Base-by-base conservation (phyloP, 2,888 invertebrate genomes). In the Hedya salicella region DNA sequence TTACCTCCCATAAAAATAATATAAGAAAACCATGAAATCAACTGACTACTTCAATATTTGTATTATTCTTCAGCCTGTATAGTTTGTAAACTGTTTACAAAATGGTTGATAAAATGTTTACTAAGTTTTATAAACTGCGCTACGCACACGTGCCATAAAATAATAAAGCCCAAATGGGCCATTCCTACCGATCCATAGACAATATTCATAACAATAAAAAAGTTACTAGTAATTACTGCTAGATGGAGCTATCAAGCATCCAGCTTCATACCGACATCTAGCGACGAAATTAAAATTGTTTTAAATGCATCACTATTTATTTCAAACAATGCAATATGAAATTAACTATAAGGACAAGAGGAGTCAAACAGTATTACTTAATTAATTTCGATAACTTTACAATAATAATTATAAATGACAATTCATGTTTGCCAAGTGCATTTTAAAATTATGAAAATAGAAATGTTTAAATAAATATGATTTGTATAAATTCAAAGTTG, bases 341-440 rank as follows among this genome's bases (percentile, higher is more conserved):
- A 64, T 60, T 68, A 73, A 75, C 73, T 65, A 68, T 77, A 80
- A 78, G 82, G 81, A 79, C 75, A 81, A 77, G 84, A 84, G 79
- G 82, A 87, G 86, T 87, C 82, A 85, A 86, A 87, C 91, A 91
- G 91, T 91, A 91, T 91, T 91, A 91, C 83, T 88, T 86, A 87
- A 82, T 87, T 89, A 87, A 88, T 87, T 88, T 86, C 85, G 82
- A 85, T 85, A 83, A 80, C 77, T 82, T 82, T 83, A 83, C 80
- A 83, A 79, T 82, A 79, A 79, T 78, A 73, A 74, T 76, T n/a
- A n/a, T n/a, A 75, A 78, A 74, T 65, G 68, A 76, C 76, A 74
- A 70, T 76, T 78, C 76, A 73, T 78, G 75, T 82, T 81, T 79
- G 77, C 78, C 76, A 74, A 77, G 79, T 82, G 81, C 83, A 82